phyloP scores from a whole-genome alignment of 1,140 invertebrate species.

The Meloidogyne floridensis region DNA sequence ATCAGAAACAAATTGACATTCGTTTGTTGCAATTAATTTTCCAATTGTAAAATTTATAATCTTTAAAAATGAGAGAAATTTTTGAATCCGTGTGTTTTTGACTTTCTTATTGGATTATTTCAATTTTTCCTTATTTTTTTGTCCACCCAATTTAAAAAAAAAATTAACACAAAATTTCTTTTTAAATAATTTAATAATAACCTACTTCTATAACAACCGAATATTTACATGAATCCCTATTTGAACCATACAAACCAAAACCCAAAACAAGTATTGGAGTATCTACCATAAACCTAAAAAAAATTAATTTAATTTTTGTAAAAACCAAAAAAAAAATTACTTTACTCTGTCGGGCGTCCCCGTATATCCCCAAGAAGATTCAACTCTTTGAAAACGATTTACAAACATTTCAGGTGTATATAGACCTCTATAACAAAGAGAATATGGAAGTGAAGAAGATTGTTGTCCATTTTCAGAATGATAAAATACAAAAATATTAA shows the following conservation, averaged over 20 bases:
- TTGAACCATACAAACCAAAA: constrained; percentile 84
- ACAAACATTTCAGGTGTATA: constrained; percentile 74
- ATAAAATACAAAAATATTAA: constrained; percentile 65
- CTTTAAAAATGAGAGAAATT: constrained; percentile 45
- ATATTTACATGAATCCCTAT: constrained; percentile 81
- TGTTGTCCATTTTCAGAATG: constrained; percentile 72
- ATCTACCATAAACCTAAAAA: constrained; percentile 79
- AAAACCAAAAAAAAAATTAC: constrained; percentile 65
- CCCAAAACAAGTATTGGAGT: constrained; percentile 81
- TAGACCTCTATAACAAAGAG: constrained; percentile 65
- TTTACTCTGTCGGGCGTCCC: constrained; percentile 82
- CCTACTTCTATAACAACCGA: constrained; percentile 75
- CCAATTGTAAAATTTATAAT: constrained; percentile 78
- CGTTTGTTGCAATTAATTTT: constrained; percentile 78
- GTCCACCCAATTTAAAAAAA: not conserved
- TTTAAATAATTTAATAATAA: not conserved
- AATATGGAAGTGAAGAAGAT: constrained; percentile 69
- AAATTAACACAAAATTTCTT: not conserved
- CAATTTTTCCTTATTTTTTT: not conserved
- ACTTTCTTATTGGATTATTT: not conserved
- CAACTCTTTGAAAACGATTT: constrained; percentile 79
- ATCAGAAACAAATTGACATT: constrained; percentile 79
- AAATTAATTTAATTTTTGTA: constrained; percentile 4
- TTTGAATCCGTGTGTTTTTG: not conserved
- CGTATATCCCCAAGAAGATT: constrained; percentile 83